Percentiles rank a stretch among this genome's conserved stretches.
Evolutionary conservation across 2,797 vertebrate species (phyloP).

Genomic region (Melanotaenia maccullochi): DNA sequence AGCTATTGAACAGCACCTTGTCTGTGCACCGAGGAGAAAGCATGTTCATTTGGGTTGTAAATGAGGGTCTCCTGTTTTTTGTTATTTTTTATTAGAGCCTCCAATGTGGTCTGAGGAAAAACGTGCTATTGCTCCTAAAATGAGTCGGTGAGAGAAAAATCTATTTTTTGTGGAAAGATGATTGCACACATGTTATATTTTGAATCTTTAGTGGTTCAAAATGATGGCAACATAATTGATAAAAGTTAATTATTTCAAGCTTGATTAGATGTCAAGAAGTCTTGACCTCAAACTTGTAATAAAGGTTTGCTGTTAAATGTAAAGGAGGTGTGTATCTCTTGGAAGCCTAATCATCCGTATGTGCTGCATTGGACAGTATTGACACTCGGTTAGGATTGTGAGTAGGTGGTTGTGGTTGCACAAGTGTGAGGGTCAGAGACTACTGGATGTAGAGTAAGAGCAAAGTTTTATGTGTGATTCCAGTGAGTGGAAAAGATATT

Average conservation of each 20-base stretch:
- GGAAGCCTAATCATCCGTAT: not conserved
- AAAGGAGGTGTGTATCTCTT: no score
- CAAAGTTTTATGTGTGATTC: not conserved
- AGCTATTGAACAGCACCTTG: conserved; percentile 41
- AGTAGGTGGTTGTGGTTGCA: not conserved
- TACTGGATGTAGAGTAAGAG: not conserved
- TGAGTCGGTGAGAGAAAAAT: not conserved
- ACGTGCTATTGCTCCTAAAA: not conserved
- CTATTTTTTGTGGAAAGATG: not conserved
- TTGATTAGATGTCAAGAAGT: not conserved
- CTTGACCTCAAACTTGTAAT: not conserved
- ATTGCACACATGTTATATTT: not conserved
- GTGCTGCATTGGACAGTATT: no score
- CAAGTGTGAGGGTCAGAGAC: not conserved
- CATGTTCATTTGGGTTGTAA: conserved; percentile 51
- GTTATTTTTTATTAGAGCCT: not conserved
- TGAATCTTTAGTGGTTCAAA: not conserved
- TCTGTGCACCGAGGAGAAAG: conserved; percentile 26
- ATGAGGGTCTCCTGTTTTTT: conserved; percentile 22
- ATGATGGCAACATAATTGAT: not conserved
- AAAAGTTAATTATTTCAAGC: not conserved
- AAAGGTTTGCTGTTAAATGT: not conserved
- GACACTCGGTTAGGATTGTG: no score
- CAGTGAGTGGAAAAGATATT: not conserved
- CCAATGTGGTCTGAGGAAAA: not conserved